Conservation (phyloP, 2,888 invertebrate genomes). For the Oxyteleia sp. region DNA sequence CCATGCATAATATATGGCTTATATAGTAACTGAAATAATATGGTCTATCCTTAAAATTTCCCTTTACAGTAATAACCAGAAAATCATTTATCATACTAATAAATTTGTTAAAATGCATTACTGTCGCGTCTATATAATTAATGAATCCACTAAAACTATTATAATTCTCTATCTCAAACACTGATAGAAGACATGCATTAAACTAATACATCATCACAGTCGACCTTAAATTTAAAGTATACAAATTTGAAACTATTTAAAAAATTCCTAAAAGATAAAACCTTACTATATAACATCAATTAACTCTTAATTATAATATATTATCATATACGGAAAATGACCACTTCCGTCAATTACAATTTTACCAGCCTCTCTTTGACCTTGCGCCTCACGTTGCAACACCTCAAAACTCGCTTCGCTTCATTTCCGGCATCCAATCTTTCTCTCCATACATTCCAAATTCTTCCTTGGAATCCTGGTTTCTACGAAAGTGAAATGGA, state of each 20-base stretch:
- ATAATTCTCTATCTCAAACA: no score
- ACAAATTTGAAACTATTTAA: no score
- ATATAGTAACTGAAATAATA: no score
- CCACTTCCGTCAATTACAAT: slow-evolving; percentile 12
- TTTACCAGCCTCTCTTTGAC: slow-evolving; percentile 15
- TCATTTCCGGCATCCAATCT: slow-evolving; percentile 27
- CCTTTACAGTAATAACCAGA: no score
- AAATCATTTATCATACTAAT: no score
- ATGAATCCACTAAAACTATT: no score
- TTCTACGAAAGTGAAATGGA: slow-evolving; percentile 48
- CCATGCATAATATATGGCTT: no score
- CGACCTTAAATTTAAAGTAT: no score
- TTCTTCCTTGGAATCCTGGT: slow-evolving; percentile 31
- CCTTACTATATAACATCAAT: neutral
- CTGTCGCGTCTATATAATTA: no score
- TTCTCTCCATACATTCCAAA: slow-evolving; percentile 5
- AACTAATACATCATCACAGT: no score
- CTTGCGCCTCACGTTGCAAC: slow-evolving; percentile 19
- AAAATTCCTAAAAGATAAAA: no score
- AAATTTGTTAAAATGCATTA: slow-evolving; percentile 2
- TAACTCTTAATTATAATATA: slow-evolving; percentile 12
- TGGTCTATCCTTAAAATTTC: neutral
- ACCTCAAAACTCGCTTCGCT: slow-evolving; percentile 9
- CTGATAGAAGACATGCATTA: no score
- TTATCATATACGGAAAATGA: slow-evolving; percentile 13